Evolutionary conservation across 2,797 vertebrate species (phyloP).

Genomic region (Xenops minutus): DNA sequence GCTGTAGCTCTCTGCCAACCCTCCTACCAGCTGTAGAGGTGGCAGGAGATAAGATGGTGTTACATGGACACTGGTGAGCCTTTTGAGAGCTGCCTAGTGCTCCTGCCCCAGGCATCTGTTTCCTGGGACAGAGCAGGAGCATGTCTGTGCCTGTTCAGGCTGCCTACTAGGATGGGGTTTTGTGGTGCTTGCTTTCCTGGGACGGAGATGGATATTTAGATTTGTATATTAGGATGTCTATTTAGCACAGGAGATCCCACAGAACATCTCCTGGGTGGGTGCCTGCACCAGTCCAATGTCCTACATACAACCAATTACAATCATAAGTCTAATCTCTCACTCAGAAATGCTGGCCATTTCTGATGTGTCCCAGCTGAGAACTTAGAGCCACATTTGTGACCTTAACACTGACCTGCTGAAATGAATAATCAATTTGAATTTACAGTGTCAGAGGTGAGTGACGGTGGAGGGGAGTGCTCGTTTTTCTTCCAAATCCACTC

Average conservation of each 20-base stretch:
- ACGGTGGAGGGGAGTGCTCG: not conserved
- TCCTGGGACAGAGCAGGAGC: not conserved
- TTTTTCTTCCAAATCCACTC: not conserved
- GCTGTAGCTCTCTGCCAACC: not conserved
- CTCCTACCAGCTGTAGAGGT: not conserved
- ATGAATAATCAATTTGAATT: not conserved
- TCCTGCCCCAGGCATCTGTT: not conserved
- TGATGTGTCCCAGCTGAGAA: not conserved
- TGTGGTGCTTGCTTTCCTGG: not conserved
- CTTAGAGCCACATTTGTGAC: not conserved
- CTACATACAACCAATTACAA: not conserved
- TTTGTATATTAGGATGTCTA: not conserved
- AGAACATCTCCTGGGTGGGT: not conserved
- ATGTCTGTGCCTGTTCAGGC: not conserved
- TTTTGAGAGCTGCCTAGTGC: not conserved
- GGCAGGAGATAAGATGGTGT: not conserved
- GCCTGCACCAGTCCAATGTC: not conserved
- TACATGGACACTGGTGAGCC: rapidly evolving
- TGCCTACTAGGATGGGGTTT: not conserved
- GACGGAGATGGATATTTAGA: not conserved
- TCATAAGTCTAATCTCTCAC: not conserved
- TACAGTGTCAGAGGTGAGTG: not conserved
- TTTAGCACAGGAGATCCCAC: not conserved
- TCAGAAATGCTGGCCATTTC: not conserved
- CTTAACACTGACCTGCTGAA: not conserved